These are phyloP conservation scores for Balanococcus diminutus DNA, from an alignment of 2,888 invertebrate genomes.

Conservation along the genomic window DNA sequence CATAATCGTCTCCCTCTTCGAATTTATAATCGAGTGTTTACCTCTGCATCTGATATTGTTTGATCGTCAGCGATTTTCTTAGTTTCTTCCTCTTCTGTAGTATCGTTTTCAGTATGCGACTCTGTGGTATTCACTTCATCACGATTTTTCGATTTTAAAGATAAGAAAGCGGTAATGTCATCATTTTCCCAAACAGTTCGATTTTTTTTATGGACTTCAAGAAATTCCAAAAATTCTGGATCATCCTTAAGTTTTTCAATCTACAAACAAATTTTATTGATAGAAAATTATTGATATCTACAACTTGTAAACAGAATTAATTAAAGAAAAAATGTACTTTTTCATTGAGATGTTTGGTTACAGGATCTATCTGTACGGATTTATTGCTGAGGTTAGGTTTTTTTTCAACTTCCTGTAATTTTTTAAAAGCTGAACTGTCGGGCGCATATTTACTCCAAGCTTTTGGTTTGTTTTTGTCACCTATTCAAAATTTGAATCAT, in stretches of 20 bases:
- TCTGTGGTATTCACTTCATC: slow-evolving; percentile 58
- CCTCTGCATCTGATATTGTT: slow-evolving; percentile 78
- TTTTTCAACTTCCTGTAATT: slow-evolving; percentile 63
- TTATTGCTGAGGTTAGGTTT: not conserved
- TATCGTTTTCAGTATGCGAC: slow-evolving; percentile 63
- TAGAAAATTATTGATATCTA: not conserved
- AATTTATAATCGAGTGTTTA: slow-evolving; percentile 60
- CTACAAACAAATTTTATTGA: slow-evolving; percentile 62
- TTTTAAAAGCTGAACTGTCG: slow-evolving; percentile 74
- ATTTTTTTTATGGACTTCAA: slow-evolving; percentile 78
- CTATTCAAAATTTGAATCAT: slow-evolving; percentile 59
- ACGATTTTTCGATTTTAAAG: slow-evolving; percentile 58
- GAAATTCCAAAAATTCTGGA: slow-evolving; percentile 86
- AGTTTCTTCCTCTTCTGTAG: slow-evolving; percentile 61
- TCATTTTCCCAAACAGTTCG: slow-evolving; percentile 66
- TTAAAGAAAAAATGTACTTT: slow-evolving; percentile 34
- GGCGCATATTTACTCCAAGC: slow-evolving; percentile 92
- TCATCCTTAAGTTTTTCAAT: slow-evolving; percentile 73
- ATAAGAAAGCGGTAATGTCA: slow-evolving; percentile 57
- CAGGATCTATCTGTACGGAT: slow-evolving; percentile 7
- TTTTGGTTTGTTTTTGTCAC: slow-evolving; percentile 76
- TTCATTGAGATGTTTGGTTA: slow-evolving; percentile 31
- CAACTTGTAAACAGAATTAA: not conserved
- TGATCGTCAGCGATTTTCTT: slow-evolving; percentile 66
- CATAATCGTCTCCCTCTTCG: no score